Evolutionary conservation across 2,888 invertebrate species (phyloP), one percentile per base, ranked within the genome.

Genomic region (Glomeris marginata): DNA sequence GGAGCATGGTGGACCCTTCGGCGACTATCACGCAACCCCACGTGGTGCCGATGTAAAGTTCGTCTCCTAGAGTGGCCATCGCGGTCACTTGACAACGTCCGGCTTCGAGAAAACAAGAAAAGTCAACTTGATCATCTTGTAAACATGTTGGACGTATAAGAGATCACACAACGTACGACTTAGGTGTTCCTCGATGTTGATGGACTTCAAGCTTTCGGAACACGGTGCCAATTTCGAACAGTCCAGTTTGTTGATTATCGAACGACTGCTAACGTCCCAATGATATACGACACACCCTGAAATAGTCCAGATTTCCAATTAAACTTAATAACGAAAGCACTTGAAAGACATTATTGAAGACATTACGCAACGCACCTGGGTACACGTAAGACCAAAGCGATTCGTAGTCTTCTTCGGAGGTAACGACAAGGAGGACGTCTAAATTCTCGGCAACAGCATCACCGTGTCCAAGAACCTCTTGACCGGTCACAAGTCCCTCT

Each of bases 21-120:
- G 88, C 86, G 5, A 94, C 83, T 47, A 95, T 82, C 42, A 97
- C 71, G 65, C 91, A 90, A 21, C 97, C 97, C 83, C 88, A 86
- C 6, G 88, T 87, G 1, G 95, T 95, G 42, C 95, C 95, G 54
- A 88, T 81, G 66, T 87, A 90, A 38, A 94, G 70, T 60, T 81
- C 79, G 33, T 76, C 74, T 34, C 76, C 75, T 48, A 80, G 69
- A 34, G 77, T 74, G 45, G 78, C 75, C 60, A 86, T 66, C 59
- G 81, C 76, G 55, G 80, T 77, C 53, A 86, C 81, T 77, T 83
- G 68, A 51, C 66, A 66, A 45, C 63, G 58, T 37, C 63, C 62
- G 46, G 66, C 66, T 67, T n/a, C n/a, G n/a, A n/a, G n/a, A 58
- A 43, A 58, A 59, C 21, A 58, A 58, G 36, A 44, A 47, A 50